Evolutionary conservation across 2,888 invertebrate genomes (phyloP).

Genomic region (Formica aserva): DNA sequence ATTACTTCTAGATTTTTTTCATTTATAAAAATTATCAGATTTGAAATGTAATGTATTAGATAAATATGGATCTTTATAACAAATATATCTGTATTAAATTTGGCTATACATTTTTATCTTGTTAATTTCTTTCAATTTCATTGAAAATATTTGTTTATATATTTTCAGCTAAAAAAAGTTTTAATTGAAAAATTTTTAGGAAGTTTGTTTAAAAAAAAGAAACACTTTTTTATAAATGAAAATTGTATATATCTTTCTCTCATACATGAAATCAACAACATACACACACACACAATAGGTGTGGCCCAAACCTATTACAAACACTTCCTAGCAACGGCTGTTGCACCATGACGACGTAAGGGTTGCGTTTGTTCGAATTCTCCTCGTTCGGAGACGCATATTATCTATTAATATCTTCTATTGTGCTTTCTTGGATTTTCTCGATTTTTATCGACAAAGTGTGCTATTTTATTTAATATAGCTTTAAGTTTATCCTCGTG

Average conservation of each 20-base stretch:
- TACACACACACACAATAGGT: conserved; percentile 59
- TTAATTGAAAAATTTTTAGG: not conserved
- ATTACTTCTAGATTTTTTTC: not conserved
- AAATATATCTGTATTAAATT: not conserved
- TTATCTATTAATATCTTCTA: not conserved
- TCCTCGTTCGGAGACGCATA: not conserved
- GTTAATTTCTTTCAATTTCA: not conserved
- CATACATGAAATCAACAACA: conserved; percentile 27
- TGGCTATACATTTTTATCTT: not conserved
- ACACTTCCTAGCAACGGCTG: conserved; percentile 80
- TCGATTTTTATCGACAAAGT: not conserved
- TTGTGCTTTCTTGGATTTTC: not conserved
- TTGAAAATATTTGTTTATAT: not conserved
- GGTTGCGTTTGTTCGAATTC: conserved; percentile 36
- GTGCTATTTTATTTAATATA: not conserved
- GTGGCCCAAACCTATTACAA: conserved; percentile 71
- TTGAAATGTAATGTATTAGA: not conserved
- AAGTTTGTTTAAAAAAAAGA: not conserved
- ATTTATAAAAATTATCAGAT: not conserved
- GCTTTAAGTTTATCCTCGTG: not conserved
- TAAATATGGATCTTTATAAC: not conserved
- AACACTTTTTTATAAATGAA: not conserved
- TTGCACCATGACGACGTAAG: conserved; percentile 68
- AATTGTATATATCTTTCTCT: not conserved
- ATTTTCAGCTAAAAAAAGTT: not conserved